A percentile compares a stretch with the other conserved stretches of the same genome.
Evolutionary conservation across 2,113 vertebrate species (phyloP).

Genomic region (Numenius arquata): DNA sequence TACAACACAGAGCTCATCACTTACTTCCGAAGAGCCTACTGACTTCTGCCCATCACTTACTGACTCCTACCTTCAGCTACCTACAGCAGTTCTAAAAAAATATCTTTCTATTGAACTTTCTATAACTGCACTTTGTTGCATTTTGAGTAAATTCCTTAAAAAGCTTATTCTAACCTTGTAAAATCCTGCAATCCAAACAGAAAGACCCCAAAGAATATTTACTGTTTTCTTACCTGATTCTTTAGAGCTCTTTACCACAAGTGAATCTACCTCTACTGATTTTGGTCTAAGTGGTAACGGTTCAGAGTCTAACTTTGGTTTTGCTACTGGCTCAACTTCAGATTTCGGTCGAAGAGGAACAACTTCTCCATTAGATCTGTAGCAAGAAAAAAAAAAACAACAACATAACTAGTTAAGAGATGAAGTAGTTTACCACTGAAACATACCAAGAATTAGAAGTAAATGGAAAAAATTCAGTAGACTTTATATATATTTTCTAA

Average conservation of each 20-base stretch:
- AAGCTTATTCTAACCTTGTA: neutral
- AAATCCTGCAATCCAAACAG: neutral
- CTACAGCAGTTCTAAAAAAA: neutral
- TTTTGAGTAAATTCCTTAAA: neutral
- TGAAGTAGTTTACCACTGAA: neutral
- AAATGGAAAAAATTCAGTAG: neutral
- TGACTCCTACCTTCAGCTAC: neutral
- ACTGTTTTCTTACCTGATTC: slow-evolving; percentile 71
- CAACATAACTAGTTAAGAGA: neutral
- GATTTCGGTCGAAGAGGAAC: slow-evolving; percentile 82
- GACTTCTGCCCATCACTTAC: neutral
- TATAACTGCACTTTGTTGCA: neutral
- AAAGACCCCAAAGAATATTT: neutral
- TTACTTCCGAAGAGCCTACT: neutral
- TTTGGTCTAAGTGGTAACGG: slow-evolving; percentile 80
- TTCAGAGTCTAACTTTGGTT: slow-evolving; percentile 80
- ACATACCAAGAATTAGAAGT: neutral
- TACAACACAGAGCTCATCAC: neutral
- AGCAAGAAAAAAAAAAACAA: neutral
- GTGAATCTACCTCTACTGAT: slow-evolving; percentile 78
- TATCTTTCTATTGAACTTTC: neutral
- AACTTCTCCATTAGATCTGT: slow-evolving; percentile 91
- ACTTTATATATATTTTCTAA: neutral
- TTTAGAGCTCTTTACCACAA: slow-evolving; percentile 68
- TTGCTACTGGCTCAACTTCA: slow-evolving; percentile 80